These are phyloP conservation scores for Coleophora flavipennella DNA, from an alignment of 2,888 invertebrate genomes.

Conservation along the genomic window DNA sequence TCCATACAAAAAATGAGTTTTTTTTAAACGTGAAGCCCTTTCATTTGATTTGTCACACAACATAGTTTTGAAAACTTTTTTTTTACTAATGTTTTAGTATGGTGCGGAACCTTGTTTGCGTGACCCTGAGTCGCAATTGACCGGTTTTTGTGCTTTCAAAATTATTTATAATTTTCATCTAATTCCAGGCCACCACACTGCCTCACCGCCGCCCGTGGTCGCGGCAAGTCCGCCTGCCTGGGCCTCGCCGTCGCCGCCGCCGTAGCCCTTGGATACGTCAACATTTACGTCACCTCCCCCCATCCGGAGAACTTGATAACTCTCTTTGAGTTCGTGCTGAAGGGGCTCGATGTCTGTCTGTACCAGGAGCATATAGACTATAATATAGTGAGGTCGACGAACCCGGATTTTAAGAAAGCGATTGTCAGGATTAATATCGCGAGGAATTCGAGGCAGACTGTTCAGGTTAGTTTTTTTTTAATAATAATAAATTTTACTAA, in stretches of 20 bases:
- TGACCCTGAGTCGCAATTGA: too few relatives aligned
- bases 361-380: slow-evolving; percentile 98
- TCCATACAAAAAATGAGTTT: too few relatives aligned
- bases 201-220: slow-evolving; percentile 95
- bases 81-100: too few relatives aligned
- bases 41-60: too few relatives aligned
- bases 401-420: slow-evolving; percentile 97
- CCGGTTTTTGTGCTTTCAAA: too few relatives aligned
- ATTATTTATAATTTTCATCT: too few relatives aligned
- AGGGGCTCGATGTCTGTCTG: slow-evolving; percentile 91
- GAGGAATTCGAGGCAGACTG: slow-evolving; percentile 91
- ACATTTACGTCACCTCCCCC: slow-evolving; percentile 97
- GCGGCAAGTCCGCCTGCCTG: slow-evolving; percentile 98
- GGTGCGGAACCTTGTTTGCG: too few relatives aligned
- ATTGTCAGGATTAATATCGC: slow-evolving; percentile 94
- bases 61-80: too few relatives aligned
- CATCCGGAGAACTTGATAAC: slow-evolving; percentile 98
- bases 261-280: slow-evolving; percentile 88
- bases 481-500: too few relatives aligned
- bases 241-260: slow-evolving; percentile 93
- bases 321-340: slow-evolving; percentile 96
- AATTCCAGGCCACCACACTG: slow-evolving; percentile 87
- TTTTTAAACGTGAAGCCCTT: too few relatives aligned
- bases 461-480: slow-evolving; percentile 83
- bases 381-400: slow-evolving; percentile 93